Percentiles rank a stretch among this genome's conserved stretches.
Conservation (phyloP, 2,797 vertebrate genomes). For the Enteromius mattozi region DNA sequence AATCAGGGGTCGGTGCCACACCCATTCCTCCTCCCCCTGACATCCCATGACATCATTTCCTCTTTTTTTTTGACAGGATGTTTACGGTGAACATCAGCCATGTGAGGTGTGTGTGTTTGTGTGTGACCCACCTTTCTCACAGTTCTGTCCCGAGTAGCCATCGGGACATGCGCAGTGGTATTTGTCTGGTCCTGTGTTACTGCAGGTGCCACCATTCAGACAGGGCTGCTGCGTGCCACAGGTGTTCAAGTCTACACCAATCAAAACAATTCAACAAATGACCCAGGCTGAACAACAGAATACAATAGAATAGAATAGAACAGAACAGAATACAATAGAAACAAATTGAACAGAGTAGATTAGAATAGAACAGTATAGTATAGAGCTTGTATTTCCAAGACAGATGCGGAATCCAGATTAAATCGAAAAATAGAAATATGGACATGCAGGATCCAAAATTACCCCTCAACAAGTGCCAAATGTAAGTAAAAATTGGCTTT, state of each 20-base stretch:
- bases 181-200: slow-evolving; percentile 97
- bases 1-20: neutral
- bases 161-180: slow-evolving; percentile 96
- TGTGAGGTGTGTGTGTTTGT: slow-evolving; percentile 10
- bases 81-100: neutral
- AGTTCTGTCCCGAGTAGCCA: slow-evolving; percentile 94
- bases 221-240: slow-evolving; percentile 94
- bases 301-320: neutral
- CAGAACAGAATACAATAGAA: too few species aligned
- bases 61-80: neutral
- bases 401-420: neutral
- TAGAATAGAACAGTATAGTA: too few species aligned
- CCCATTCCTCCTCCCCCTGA: neutral
- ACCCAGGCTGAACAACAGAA: neutral
- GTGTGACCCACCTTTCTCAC: slow-evolving; percentile 88
- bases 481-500: neutral
- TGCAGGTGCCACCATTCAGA: slow-evolving; percentile 93
- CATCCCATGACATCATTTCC: neutral
- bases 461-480: neutral
- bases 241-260: slow-evolving; percentile 91
- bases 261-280: slow-evolving; percentile 34
- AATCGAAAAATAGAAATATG: neutral
- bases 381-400: neutral
- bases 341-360: neutral
- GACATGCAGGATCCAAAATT: neutral